Evolutionary conservation across 2,888 invertebrate species (phyloP), one percentile per base, ranked within the genome.

Genomic region (Melipona bicolor): DNA sequence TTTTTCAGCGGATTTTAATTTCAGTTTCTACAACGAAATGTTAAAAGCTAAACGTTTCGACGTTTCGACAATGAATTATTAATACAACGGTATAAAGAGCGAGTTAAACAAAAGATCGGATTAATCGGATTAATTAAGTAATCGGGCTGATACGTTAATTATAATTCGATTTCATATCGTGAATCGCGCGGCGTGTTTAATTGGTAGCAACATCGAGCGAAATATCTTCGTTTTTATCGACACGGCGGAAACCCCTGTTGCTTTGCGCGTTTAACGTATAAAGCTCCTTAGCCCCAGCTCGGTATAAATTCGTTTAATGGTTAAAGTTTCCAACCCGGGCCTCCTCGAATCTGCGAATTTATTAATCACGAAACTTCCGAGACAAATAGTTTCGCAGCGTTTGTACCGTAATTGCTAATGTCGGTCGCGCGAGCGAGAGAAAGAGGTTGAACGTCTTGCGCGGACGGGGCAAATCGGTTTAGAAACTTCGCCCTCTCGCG

Each of bases 351-450:
- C 61, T 32, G 36, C 32, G 43, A 75, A 75, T 69, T 70, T 76
- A 76, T 76, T 76, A 76, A 76, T 76, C 50, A 61, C 21, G 52
- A 64, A 73, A 73, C 64, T 73, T 61, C 13, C n/a, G 4, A 61
- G 36, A 61, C 50, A n/a, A 50, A 61, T 61, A 43, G 50, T 76
- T 76, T 56, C 15, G n/a, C 67, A 27, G 27, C 9, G 61, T 43
- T 21, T 32, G 61, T 13, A 54, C 5, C 32, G 43, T 64, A 64
- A 64, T 36, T 36, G 65, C 24, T 65, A 65, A 43, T 24, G 27
- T 75, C 21, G n/a, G 21, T 11, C 32, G 52, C 50, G 43, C 43
- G 43, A 43, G 43, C 36, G 24, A 67, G 43, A 13, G 49, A n/a
- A n/a, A 54, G 32, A 36, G 5, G 17, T 36, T 15, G 6, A 56